phyloP scores from a whole-genome alignment of 2,797 vertebrate species.

The Scyliorhinus canicula region DNA sequence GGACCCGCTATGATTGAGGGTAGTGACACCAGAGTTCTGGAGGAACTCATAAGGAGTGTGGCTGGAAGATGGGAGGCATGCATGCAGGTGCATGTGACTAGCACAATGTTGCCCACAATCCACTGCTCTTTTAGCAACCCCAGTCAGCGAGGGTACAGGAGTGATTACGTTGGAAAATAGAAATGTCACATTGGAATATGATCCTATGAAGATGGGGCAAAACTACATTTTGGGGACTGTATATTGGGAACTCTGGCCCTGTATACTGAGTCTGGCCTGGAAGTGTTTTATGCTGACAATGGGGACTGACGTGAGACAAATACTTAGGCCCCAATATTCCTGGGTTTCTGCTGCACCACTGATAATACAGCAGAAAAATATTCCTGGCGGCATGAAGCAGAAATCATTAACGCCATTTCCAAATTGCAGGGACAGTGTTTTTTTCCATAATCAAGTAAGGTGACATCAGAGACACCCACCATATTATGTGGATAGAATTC shows the following conservation, averaged over 20 bases:
- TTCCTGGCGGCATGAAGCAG: background rate
- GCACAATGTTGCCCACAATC: too few relatives aligned
- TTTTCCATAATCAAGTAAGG: background rate
- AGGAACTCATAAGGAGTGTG: too few relatives aligned
- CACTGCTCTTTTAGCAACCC: background rate
- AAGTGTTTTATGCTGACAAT: background rate
- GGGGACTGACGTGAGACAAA: background rate
- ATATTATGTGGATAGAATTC: too few relatives aligned
- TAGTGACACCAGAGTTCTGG: too few relatives aligned
- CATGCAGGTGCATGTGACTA: too few relatives aligned
- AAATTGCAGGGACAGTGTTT: background rate
- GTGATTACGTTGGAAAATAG: background rate
- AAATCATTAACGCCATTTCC: background rate
- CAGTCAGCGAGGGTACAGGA: background rate
- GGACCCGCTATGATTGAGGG: too few relatives aligned
- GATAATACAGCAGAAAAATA: background rate
- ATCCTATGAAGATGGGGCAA: background rate
- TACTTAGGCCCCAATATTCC: background rate
- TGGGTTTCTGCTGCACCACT: background rate
- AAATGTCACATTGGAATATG: background rate
- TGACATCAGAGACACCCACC: background rate
- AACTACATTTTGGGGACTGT: background rate
- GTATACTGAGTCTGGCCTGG: too few relatives aligned
- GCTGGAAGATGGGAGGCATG: too few relatives aligned
- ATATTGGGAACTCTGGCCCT: background rate